Evolutionary conservation across 2,797 vertebrate species (phyloP).

Genomic region (Mallotus villosus): DNA sequence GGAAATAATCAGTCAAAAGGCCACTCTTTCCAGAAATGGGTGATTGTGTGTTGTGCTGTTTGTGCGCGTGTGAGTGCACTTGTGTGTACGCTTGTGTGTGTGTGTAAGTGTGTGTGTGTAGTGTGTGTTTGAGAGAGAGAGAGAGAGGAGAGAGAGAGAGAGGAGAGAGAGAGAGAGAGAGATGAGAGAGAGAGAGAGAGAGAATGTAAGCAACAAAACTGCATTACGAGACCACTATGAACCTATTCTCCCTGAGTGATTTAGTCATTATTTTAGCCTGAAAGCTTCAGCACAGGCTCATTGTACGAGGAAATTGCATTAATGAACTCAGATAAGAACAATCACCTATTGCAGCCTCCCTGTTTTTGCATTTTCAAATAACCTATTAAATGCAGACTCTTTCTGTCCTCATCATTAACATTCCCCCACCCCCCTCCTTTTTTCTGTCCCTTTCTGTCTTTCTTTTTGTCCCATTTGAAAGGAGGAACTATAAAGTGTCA

Average conservation of each 20-base stretch:
- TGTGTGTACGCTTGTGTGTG: background rate
- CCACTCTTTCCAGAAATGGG: background rate
- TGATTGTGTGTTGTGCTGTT: slow-evolving; percentile 2
- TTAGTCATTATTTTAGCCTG: slow-evolving; percentile 34
- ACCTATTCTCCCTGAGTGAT: slow-evolving; percentile 26
- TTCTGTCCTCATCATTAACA: slow-evolving; percentile 46
- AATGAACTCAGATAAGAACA: slow-evolving; percentile 53
- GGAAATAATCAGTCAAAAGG: slow-evolving; percentile 15
- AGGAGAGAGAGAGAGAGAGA: background rate
- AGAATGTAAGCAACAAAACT: background rate
- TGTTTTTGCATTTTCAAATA: slow-evolving; percentile 47
- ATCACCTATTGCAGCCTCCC: slow-evolving; percentile 36
- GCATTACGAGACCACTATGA: slow-evolving; percentile 17
- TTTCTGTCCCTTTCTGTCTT: slow-evolving; percentile 4
- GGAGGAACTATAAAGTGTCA: slow-evolving; percentile 43
- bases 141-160: too few species aligned
- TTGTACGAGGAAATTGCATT: slow-evolving; percentile 50
- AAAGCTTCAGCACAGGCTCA: slow-evolving; percentile 43
- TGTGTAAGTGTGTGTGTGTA: background rate
- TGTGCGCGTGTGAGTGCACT: background rate
- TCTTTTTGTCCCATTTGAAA: slow-evolving; percentile 13
- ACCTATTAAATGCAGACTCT: slow-evolving; percentile 47
- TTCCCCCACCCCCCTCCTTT: background rate
- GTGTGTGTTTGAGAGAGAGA: background rate
- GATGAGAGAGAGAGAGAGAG: background rate